These are phyloP conservation scores for Bovichtus variegatus DNA, from an alignment of 2,797 vertebrate species.

Conservation along the genomic window DNA sequence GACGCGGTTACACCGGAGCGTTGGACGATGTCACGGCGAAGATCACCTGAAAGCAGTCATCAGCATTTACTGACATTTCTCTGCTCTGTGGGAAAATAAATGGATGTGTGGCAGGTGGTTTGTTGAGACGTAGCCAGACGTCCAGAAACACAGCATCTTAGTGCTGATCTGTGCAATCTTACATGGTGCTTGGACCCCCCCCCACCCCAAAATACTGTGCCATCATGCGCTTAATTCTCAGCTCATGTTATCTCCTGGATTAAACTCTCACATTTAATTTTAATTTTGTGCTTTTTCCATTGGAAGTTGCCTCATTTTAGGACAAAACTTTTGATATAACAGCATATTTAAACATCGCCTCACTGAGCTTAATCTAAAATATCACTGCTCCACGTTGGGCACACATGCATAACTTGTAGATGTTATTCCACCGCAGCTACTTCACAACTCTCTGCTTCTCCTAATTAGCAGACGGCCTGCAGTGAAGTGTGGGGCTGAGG, in stretches of 20 bases:
- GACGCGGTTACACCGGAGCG: constrained; percentile 30
- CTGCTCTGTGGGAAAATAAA: constrained; percentile 4
- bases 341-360: constrained; percentile 43
- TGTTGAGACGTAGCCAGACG: not conserved
- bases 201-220: not conserved
- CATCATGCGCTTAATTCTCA: not conserved
- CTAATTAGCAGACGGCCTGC: constrained; percentile 73
- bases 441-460: constrained; percentile 59
- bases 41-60: constrained; percentile 49
- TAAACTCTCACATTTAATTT: constrained; percentile 22
- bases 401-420: constrained; percentile 47
- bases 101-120: constrained; percentile 17
- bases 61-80: constrained; percentile 33
- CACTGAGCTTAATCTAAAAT: constrained; percentile 39
- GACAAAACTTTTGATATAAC: constrained; percentile 55
- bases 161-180: not conserved
- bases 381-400: constrained; percentile 37
- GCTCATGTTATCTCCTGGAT: not conserved
- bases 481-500: constrained; percentile 58
- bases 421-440: constrained; percentile 50
- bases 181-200: not conserved
- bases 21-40: constrained; percentile 20
- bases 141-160: not conserved
- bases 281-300: constrained; percentile 1
- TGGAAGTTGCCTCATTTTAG: constrained; percentile 24